Evolutionary conservation across 1,140 invertebrate species (phyloP), one percentile per base, ranked within the genome.

Genomic region (Hyles euphorbiae): DNA sequence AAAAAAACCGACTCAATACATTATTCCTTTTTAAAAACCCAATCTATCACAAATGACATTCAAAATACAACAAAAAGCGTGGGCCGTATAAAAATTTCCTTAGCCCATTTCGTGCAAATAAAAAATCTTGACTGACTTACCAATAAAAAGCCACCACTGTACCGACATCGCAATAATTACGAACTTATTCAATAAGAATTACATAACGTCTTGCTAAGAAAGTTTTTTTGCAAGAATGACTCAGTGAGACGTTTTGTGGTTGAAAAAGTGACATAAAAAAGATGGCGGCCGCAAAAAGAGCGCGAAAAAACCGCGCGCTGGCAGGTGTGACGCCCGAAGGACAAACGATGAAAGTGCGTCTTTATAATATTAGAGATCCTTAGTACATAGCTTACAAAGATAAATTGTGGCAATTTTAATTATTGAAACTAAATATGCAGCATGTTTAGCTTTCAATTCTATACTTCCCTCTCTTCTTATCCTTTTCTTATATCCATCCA

Each of bases 221-320:
- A 40, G 36, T 40, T 40, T 40, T 55, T 50, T 63, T 63, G 65
- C 62, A 67, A 63, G 60, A 47, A 57, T 65, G 66, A 65, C 49
- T 65, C 59, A 68, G 54, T 22, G 58, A 48, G 49, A 34, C 43
- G 44, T 7, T 48, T n/a, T 11, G 45, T 47, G 55, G 45, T 45
- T 60, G 49, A 49, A 66, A 58, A 50, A 52, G 36, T 33, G n/a
- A 56, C 53, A 48, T 50, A 65, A 59, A 22, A 61, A 65, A 65
- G 34, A 68, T 65, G 62, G 62, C 54, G 48, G 59, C 12, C 4
- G 46, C 40, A 58, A 61, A 64, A 63, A 68, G 49, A 47, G 51
- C 50, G 56, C 53, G 51, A 64, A 64, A 63, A 67, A 67, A 65
- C 58, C 8, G 36, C 43, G 34, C 49, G 49, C 58, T 36, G 40